Base-by-base conservation (phyloP, 2,797 vertebrate genomes). In the Intellagama lesueurii region DNA sequence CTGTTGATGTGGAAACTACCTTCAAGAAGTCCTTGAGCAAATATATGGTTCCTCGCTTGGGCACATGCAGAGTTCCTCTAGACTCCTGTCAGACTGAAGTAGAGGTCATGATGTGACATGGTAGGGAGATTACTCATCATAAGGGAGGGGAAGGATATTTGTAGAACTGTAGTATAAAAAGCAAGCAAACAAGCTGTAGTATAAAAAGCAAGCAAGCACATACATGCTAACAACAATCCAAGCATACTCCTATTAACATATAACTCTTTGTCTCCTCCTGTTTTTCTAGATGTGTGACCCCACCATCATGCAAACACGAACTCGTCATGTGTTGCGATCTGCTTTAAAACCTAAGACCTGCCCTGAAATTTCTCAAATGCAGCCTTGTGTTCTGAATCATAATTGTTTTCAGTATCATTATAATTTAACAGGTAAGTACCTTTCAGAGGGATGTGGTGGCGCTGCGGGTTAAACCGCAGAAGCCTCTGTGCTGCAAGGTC, bases 341-440 rank as follows among this genome's bases (percentile, higher is more conserved):
- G 96, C 98, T 0, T 88, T 95, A 87, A 94, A 92, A 1, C 95
- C 96, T 0, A 97, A 96, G 82, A 92, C 91, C 49, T 99, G 99
- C 95, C 98, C 98, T 1, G 97, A 98, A 90, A 96, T 94, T 60
- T 95, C 97, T 28, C 98, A 99, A 93, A 97, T 97, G 47, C 98
- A 98, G 88, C 96, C 97, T n/a, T 99, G 99, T 82, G 73, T 98
- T 89, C 96, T 98, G 90, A 99, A 99, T 96, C 97, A 96, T 93
- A 99, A 98, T 90, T 99, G 98, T 96, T 99, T 98, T 96, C 98
- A 97, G 5, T 98, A 98, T 95, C 96, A 97, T 44, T 98, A 98
- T 97, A 97, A 96, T 92, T 94, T 98, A 92, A 98, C 99, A 97
- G 98, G 99, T 99, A 97, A 1, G 93, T 79, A 0, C 5, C 73